Percentiles rank a stretch among this genome's conserved stretches.
Conservation (phyloP, 2,888 invertebrate genomes). For the Andrena fulva region DNA sequence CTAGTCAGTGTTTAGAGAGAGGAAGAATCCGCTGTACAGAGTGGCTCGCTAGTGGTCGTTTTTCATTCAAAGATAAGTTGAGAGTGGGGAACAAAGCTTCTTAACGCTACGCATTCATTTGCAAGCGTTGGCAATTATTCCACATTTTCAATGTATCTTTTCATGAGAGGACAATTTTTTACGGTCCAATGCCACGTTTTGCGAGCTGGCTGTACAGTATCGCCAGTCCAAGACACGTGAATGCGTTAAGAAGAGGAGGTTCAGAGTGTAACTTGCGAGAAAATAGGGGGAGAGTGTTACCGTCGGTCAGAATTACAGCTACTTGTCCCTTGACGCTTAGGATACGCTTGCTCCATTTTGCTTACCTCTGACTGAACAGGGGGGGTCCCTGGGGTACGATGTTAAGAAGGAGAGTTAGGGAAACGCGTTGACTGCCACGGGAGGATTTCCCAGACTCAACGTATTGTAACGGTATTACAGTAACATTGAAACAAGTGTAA, state of each 20-base stretch:
- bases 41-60: background rate
- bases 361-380: conserved; percentile 48
- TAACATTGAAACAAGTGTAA: background rate
- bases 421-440: conserved; percentile 10
- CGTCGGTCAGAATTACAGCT: conserved; percentile 29
- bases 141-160: background rate
- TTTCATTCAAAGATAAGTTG: background rate
- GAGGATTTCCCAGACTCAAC: background rate
- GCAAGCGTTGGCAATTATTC: background rate
- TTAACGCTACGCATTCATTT: background rate
- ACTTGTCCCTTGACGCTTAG: conserved; percentile 30
- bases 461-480: background rate
- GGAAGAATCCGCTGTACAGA: background rate
- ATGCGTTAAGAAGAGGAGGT: conserved; percentile 18
- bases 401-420: conserved; percentile 28
- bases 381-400: conserved; percentile 6
- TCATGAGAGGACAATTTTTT: background rate
- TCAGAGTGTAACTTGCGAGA: conserved; percentile 30
- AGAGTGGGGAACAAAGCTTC: background rate
- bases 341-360: conserved; percentile 69
- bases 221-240: background rate
- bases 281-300: conserved; percentile 15
- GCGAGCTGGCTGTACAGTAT: background rate
- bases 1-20: background rate
- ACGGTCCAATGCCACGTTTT: background rate